Evolutionary conservation across 2,113 vertebrate species (phyloP).

Genomic region (Microcebus griseorufus): DNA sequence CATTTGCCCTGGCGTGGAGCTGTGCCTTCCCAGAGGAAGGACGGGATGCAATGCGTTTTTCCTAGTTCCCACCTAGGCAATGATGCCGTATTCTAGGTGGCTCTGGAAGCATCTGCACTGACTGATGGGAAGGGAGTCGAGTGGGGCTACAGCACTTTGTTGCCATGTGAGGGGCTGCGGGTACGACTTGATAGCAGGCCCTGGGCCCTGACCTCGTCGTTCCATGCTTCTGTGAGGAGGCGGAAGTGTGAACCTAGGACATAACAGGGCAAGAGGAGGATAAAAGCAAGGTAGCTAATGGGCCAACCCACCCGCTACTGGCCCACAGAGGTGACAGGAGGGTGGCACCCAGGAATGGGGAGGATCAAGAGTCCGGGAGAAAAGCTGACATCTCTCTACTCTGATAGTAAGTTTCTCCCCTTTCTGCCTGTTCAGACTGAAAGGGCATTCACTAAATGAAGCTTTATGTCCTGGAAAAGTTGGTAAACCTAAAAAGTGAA

Average conservation of each 20-base stretch:
- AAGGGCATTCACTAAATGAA: not conserved
- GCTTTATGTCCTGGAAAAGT: not conserved
- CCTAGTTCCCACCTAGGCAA: not conserved
- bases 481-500: not conserved
- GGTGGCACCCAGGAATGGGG: not conserved
- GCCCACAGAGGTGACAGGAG: not conserved
- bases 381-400: not conserved
- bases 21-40: not conserved
- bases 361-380: not conserved
- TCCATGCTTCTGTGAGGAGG: not conserved
- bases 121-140: not conserved
- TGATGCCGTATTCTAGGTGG: not conserved
- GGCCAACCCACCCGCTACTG: not conserved
- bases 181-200: not conserved
- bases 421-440: not conserved
- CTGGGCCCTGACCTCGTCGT: no score
- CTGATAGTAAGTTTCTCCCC: not conserved
- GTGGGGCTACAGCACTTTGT: not conserved
- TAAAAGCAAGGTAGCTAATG: not conserved
- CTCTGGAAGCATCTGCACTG: not conserved
- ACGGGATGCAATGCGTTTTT: fast-evolving
- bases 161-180: not conserved
- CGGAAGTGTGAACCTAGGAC: not conserved
- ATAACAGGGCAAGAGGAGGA: not conserved
- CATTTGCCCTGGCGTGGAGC: not conserved